Evolutionary conservation across 2,797 vertebrate genomes (phyloP).

Genomic region (Hapalemur alaotrensis): DNA sequence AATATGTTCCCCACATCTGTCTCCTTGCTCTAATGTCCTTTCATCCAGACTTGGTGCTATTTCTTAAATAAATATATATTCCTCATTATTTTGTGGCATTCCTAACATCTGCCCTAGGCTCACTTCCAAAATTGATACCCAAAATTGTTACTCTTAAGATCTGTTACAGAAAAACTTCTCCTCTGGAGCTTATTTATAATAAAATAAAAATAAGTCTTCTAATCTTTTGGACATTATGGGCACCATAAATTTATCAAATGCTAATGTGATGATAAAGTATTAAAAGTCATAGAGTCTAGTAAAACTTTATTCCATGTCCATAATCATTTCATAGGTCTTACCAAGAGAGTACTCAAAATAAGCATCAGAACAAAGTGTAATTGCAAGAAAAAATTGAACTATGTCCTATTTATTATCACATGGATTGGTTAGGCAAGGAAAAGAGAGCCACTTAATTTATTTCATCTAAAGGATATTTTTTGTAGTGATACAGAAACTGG

Average conservation of each 20-base stretch:
- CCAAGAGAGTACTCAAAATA: slow-evolving; percentile 7
- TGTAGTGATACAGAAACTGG: not conserved
- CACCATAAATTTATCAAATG: slow-evolving; percentile 24
- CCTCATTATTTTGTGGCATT: not conserved
- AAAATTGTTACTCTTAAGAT: not conserved
- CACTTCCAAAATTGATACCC: not conserved
- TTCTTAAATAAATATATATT: slow-evolving; percentile 31
- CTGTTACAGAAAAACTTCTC: not conserved
- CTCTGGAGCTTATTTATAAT: not conserved
- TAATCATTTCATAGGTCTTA: not conserved
- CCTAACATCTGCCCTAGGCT: not conserved
- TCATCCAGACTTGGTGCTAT: not conserved
- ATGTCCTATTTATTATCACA: not conserved
- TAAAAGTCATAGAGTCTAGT: not conserved
- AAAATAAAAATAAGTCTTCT: slow-evolving; percentile 15
- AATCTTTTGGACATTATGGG: not conserved
- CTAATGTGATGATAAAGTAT: not conserved
- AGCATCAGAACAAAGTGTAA: not conserved
- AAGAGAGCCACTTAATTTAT: not conserved
- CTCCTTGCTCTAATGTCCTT: slow-evolving; percentile 39
- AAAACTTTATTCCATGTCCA: not conserved
- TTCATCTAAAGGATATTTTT: not conserved
- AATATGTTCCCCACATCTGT: slow-evolving; percentile 2
- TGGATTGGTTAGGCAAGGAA: not conserved
- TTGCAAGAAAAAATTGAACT: not conserved